Percentiles rank a stretch among this genome's conserved stretches.
Evolutionary conservation across 2,888 invertebrate genomes (phyloP).

Genomic region (Napeogenes sylphis): DNA sequence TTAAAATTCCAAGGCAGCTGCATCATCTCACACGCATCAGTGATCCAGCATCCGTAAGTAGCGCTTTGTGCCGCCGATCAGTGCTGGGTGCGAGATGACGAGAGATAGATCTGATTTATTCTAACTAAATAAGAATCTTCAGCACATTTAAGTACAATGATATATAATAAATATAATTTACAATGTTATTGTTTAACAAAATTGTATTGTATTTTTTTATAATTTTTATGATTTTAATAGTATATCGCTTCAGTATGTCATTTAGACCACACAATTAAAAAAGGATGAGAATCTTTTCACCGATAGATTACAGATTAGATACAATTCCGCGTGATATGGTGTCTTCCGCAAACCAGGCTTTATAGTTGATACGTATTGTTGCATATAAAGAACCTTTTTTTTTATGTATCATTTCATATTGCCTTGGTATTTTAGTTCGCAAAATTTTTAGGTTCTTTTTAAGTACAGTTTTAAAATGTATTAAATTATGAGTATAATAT

Average conservation of each 20-base stretch:
- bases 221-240: too few species aligned
- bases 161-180: too few species aligned
- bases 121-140: too few species aligned
- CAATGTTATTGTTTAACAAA: slow-evolving; percentile 8
- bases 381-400: too few species aligned
- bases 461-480: too few species aligned
- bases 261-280: slow-evolving; percentile 54
- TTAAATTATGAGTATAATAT: too few species aligned
- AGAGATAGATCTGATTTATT: slow-evolving; percentile 13
- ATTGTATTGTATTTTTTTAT: too few species aligned
- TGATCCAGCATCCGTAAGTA: slow-evolving; percentile 65
- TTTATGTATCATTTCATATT: too few species aligned
- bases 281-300: slow-evolving; percentile 64
- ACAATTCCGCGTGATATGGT: slow-evolving; percentile 59
- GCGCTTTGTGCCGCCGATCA: slow-evolving; percentile 75
- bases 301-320: slow-evolving; percentile 76
- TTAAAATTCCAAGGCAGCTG: slow-evolving; percentile 49
- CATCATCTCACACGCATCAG: slow-evolving; percentile 68
- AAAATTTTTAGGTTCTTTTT: too few species aligned
- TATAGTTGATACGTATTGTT: not conserved
- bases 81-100: slow-evolving; percentile 41
- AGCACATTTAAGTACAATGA: too few species aligned
- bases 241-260: slow-evolving; percentile 23
- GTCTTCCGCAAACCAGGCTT: slow-evolving; percentile 60
- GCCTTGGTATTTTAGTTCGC: too few species aligned